Base-by-base conservation (phyloP, 2,888 invertebrate genomes). In the Lagria hirta region DNA sequence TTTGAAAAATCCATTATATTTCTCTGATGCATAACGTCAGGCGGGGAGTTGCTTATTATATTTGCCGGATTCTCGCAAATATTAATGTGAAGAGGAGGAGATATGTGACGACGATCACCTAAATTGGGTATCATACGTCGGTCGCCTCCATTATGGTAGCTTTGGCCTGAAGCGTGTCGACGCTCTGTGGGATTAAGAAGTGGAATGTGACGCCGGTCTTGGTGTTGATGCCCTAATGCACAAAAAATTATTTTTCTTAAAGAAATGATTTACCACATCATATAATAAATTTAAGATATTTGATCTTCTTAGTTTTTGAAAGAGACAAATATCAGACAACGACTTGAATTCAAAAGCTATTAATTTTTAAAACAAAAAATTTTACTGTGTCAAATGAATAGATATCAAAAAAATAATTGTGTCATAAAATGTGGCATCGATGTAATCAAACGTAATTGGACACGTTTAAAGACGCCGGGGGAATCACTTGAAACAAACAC, bases 41-140 rank as follows among this genome's bases (percentile, higher is more conserved):
- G 35, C 1, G 68, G 59, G 5, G 64, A 49, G 16, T 53, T 53
- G 26, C 47, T 54, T 12, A 49, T 50, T 14, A 66, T 51, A 13
- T 60, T 58, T 8, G 64, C 54, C 11, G 65, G 49, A 48, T 64
- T 70, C 20, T 75, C 76, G 58, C 77, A 77, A 50, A 77, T 73
- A 58, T 76, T 77, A 59, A 78, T 75, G 61, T 75, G 76, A 43
- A 78, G 63, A 13, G 77, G 77, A 11, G 78, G 77, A 8, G 78
- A 75, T 51, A 75, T 73, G 52, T 72, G 73, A 5, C 70, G 64
- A 4, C 70, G 58, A 50, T 72, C 72, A 1, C 65, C 49, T 35
- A 68, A 45, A 37, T 49, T 51, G 11, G 60, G 58, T 41, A 65
- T 57, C 45, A 67, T 66, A 26, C 69, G 49, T 20, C 66, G 60